Evolutionary conservation across 2,113 vertebrate genomes (phyloP), one percentile per base, ranked within the genome.

Genomic region (Eulemur macaco): DNA sequence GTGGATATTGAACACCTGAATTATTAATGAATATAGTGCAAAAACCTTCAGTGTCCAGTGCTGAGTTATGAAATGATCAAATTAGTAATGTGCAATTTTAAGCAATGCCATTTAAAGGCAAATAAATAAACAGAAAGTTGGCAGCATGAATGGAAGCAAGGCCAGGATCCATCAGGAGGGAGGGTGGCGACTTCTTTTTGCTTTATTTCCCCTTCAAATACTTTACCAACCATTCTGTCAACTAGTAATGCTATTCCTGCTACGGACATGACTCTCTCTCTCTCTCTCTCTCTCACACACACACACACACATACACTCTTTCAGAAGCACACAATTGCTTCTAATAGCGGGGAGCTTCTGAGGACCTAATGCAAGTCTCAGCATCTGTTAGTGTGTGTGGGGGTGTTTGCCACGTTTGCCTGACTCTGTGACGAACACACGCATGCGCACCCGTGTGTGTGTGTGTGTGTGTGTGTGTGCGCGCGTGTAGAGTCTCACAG

Each of bases 111-210:
- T 78, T 92, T 66, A 31, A 37, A 52, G 42, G 34, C 87, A 92
- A 97, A 81, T 45, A 21, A 77, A 56, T 94, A 88, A 94, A 87
- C 39, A 73, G 45, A 60, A 80, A 84, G 13, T 27, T 56, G 94
- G 39, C 25, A 34, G 63, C 31, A 7, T 83, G 52, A 78, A 87
- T 13, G 34, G 69, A 82, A 88, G 89, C 45, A 56, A 90, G 66
- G 56, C 52, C 64, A 76, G 37, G 71, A 82, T 91, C 54, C 47
- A 69, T 66, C 23, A 73, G 27, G 34, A 45, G 3, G 42, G 78
- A 39, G 14, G 50, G n/a, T 34, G 29, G 29, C 6, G 18, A 20
- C 64, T 23, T 42, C 21, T 0, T 0, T 66, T 71, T 56, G 42
- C n/a, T 86, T 58, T 31, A 25, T 27, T 77, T 93, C 13, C 50